Percentiles rank a stretch among this genome's conserved stretches.
phyloP scores from a whole-genome alignment of 2,888 invertebrate species.

The Ormyrus nitidulus region DNA sequence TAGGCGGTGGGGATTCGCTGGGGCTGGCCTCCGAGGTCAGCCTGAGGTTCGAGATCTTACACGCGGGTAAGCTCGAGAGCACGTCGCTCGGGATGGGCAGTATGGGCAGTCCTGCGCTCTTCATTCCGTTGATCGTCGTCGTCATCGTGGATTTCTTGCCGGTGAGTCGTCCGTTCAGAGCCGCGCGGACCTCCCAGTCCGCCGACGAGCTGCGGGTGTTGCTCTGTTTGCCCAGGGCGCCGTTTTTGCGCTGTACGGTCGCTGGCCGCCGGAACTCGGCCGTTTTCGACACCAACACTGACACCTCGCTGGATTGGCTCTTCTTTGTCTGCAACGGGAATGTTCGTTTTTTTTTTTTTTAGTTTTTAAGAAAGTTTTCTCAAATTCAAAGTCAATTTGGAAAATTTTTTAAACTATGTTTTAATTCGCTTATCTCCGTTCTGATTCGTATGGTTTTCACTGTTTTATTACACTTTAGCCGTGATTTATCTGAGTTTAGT shows the following conservation, averaged over 20 bases:
- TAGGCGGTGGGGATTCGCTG: constrained; percentile 59
- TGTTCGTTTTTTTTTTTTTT: no score
- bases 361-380: no score
- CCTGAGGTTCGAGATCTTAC: constrained; percentile 70
- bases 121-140: constrained; percentile 62
- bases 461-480: no score
- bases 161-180: constrained; percentile 11
- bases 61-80: constrained; percentile 66
- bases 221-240: constrained; percentile 66
- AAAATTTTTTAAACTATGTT: no score
- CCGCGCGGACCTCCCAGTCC: constrained; percentile 68
- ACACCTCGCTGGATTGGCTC: constrained; percentile 64
- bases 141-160: constrained; percentile 59
- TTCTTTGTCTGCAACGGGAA: constrained; percentile 62
- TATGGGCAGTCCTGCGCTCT: constrained; percentile 37
- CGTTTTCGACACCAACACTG: constrained; percentile 70
- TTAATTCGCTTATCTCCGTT: no score
- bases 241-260: constrained; percentile 72
- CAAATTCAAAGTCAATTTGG: no score
- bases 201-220: constrained; percentile 59
- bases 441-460: no score
- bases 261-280: constrained; percentile 72
- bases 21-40: constrained; percentile 67
- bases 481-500: no score
- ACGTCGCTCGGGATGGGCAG: constrained; percentile 69